Evolutionary conservation across 64 coral and sea anemone genomes (phyloP).

Genomic region (Stylophora pistillata): DNA sequence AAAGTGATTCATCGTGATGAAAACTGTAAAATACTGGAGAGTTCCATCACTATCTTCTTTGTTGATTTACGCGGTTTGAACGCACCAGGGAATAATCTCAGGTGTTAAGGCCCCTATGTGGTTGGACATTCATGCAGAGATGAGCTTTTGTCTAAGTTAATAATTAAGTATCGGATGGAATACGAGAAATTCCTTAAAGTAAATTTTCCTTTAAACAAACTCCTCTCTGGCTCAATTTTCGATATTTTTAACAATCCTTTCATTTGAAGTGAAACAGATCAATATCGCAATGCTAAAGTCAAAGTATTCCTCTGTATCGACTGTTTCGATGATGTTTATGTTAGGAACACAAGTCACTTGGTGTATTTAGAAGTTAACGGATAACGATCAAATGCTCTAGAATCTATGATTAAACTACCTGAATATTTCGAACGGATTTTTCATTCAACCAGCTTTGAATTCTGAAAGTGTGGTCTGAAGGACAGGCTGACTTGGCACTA

Average conservation of each 20-base stretch:
- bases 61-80: background rate
- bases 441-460: constrained; percentile 95
- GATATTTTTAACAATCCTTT: background rate
- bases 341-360: background rate
- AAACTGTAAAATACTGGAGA: background rate
- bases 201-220: background rate
- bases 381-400: background rate
- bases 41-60: background rate
- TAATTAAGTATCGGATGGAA: background rate
- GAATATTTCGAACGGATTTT: constrained; percentile 89
- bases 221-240: background rate
- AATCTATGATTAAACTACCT: constrained; percentile 40
- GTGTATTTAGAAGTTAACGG: background rate
- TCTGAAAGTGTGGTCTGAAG: constrained; percentile 74
- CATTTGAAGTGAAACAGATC: background rate
- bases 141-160: background rate
- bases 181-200: background rate
- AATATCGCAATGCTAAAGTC: background rate
- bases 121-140: background rate
- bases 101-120: background rate
- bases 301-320: background rate
- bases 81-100: background rate
- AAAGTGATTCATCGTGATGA: background rate
- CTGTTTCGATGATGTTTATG: background rate
- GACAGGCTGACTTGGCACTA: constrained; percentile 12